phyloP scores from a whole-genome alignment of 1,140 invertebrate species.

The Scylla paramamosain region DNA sequence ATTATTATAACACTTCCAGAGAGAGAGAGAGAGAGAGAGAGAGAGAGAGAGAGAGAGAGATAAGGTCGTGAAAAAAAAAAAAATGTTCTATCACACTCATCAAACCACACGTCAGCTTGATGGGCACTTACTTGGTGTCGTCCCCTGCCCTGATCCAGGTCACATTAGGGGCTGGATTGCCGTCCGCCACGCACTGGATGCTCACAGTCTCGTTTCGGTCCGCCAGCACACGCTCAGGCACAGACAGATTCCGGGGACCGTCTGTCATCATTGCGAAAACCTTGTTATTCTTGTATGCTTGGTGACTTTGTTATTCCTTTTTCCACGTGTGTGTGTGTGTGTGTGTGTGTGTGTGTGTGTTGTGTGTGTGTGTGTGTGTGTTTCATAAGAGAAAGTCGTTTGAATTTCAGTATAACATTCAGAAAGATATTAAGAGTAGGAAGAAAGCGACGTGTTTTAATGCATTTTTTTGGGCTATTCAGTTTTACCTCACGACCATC shows the following conservation, averaged over 20 bases:
- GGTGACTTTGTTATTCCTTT: no score
- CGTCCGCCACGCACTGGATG: slow-evolving; percentile 45
- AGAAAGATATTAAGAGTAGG: no score
- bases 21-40: slow-evolving; percentile 29
- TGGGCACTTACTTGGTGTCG: slow-evolving; percentile 38
- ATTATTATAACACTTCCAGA: neutral
- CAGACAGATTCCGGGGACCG: neutral
- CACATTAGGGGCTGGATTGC: slow-evolving; percentile 53
- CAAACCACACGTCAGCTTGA: neutral
- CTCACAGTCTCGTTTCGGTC: slow-evolving; percentile 55
- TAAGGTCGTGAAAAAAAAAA: neutral
- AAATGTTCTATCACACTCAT: neutral
- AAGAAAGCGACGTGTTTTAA: no score
- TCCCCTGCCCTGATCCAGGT: slow-evolving; percentile 35
- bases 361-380: no score
- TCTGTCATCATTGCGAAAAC: slow-evolving; percentile 32
- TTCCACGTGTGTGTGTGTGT: no score
- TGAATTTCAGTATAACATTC: no score
- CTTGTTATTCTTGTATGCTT: neutral
- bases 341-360: no score
- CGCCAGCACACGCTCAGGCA: slow-evolving; percentile 33
- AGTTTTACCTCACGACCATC: no score
- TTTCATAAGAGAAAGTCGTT: no score
- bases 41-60: neutral
- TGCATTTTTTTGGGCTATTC: no score